phyloP scores from a whole-genome alignment of 2,888 invertebrate species.

The Tetranychus truncatus region DNA sequence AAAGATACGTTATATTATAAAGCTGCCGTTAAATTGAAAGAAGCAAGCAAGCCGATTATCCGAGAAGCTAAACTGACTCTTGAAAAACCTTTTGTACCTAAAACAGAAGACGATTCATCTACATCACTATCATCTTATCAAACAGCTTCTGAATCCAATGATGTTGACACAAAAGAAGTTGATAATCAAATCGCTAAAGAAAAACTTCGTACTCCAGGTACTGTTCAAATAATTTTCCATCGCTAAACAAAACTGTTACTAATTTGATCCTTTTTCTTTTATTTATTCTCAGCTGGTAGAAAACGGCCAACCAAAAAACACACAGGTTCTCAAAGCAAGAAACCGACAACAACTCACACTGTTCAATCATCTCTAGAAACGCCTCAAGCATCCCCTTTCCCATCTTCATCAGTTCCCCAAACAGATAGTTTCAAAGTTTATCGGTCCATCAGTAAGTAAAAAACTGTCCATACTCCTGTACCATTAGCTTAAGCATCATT shows the following conservation, averaged over 20 bases:
- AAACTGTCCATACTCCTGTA: not conserved
- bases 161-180: constrained; percentile 6
- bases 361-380: not conserved
- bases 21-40: constrained; percentile 69
- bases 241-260: not conserved
- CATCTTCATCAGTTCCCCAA: constrained; percentile 23
- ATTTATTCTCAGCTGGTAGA: not conserved
- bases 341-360: not conserved
- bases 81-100: not conserved
- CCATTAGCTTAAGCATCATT: not conserved
- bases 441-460: constrained; percentile 30
- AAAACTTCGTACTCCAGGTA: not conserved
- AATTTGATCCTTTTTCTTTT: not conserved
- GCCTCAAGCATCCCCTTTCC: constrained; percentile 11
- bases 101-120: constrained; percentile 7
- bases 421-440: constrained; percentile 38
- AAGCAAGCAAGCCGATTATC: constrained; percentile 37
- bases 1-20: constrained; percentile 86
- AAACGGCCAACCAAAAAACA: not conserved
- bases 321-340: not conserved
- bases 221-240: no score
- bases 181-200: not conserved
- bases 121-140: not conserved
- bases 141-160: not conserved
- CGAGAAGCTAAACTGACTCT: constrained; percentile 7